Conservation (phyloP, 2,113 vertebrate genomes). For the Thunnus thynnus region DNA sequence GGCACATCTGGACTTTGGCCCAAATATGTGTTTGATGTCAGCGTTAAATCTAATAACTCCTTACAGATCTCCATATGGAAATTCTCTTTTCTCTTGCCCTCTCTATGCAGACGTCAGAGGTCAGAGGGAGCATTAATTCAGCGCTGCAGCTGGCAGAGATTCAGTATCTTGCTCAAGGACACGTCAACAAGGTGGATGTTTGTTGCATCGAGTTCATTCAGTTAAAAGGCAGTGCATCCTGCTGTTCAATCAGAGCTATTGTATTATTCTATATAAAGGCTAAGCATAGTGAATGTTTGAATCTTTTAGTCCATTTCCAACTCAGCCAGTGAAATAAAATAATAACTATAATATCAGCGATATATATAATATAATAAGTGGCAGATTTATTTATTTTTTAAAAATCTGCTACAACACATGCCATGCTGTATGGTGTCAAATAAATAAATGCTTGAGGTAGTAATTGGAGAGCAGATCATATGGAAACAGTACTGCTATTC, state of each 20-base stretch:
- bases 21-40: background rate
- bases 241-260: background rate
- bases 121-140: background rate
- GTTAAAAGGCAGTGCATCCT: background rate
- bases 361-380: background rate
- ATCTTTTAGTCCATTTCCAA: too few species aligned
- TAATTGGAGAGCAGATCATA: constrained; percentile 1
- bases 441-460: background rate
- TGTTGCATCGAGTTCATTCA: background rate
- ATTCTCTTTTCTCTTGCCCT: background rate
- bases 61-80: background rate
- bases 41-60: background rate
- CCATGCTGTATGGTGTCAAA: background rate
- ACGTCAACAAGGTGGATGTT: constrained; percentile 7
- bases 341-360: background rate
- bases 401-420: background rate
- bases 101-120: background rate
- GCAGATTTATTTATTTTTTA: background rate
- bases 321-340: background rate
- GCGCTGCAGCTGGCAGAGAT: background rate
- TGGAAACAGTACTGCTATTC: background rate
- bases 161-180: background rate
- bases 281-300: too few species aligned
- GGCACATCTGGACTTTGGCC: background rate
- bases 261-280: too few species aligned